Evolutionary conservation across 2,113 vertebrate genomes (phyloP), one percentile per base, ranked within the genome.

Genomic region (Psilopogon haemacephalus): DNA sequence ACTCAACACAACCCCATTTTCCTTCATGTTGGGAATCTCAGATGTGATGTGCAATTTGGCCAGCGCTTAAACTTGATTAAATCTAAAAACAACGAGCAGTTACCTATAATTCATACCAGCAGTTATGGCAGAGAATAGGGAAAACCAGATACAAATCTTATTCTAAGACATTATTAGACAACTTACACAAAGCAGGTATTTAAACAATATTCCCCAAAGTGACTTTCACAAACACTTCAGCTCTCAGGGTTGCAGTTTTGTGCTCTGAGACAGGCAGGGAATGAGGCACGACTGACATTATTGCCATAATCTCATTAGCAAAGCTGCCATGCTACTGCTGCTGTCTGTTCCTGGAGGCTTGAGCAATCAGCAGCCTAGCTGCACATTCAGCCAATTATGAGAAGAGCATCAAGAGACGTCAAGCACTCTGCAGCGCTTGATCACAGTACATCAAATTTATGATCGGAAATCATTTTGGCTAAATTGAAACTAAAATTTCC

Each of bases 261-360:
- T 30, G 19, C 32, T 46, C 19, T 1, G 21, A 84, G 42, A 48
- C 28, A 59, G 20, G 13, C 33, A 8, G 15, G 50, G 21, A 62
- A 18, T 1, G 8, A 60, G 75, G 58, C 5, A 0, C 0, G 2
- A 42, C 60, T 50, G 38, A 68, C 20, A 6, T 8, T 24, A 35
- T 16, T 38, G 65, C 44, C 21, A 3, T 56, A 64, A 84, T 68
- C 63, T 46, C 68, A 28, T 84, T 54, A 59, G 54, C 59, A 27
- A 52, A 75, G 48, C 74, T 52, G 33, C 69, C 12, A 10, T 4
- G 5, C 46, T 42, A 15, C 46, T 21, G 50, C 46, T 64, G 67
- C 32, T 28, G 27, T 15, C 46, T 35, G 37, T 7, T 37, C 55
- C 12, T 2, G 1, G 8, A 56, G 27, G n/a, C 33, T 20, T 72